Conservation (phyloP, 2,797 vertebrate genomes). For the Peromyscus eremicus region DNA sequence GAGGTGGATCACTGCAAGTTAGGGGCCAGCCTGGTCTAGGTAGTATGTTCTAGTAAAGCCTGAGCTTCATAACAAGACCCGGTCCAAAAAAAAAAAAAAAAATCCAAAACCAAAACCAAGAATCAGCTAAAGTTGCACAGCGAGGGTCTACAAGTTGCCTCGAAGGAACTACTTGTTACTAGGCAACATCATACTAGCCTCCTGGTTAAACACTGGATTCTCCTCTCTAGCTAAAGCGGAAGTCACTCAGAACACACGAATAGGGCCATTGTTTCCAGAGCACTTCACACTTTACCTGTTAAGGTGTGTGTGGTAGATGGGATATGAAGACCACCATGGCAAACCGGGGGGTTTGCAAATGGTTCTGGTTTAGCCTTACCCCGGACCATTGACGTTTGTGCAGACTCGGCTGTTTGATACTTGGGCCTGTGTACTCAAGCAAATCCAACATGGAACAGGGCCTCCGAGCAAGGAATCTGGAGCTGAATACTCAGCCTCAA, state of each 20-base stretch:
- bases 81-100: background rate
- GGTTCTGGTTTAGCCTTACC: background rate
- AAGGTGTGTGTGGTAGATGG: background rate
- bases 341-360: background rate
- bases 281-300: background rate
- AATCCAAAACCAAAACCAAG: background rate
- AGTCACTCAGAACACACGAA: background rate
- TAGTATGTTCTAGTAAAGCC: background rate
- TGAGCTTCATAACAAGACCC: background rate
- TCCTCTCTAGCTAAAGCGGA: background rate
- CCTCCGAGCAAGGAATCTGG: background rate
- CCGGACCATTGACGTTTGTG: background rate
- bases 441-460: background rate
- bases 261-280: background rate
- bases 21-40: background rate
- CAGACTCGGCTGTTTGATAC: background rate
- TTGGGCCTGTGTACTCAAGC: background rate
- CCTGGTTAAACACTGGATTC: background rate
- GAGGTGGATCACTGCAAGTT: background rate
- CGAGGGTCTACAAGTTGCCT: background rate
- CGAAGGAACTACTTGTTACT: background rate
- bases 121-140: background rate
- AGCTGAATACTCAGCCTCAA: background rate
- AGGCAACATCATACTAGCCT: background rate
- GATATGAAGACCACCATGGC: rapidly evolving